Evolutionary conservation across 1,140 invertebrate species (phyloP).

Genomic region (Temnothorax longispinosus): DNA sequence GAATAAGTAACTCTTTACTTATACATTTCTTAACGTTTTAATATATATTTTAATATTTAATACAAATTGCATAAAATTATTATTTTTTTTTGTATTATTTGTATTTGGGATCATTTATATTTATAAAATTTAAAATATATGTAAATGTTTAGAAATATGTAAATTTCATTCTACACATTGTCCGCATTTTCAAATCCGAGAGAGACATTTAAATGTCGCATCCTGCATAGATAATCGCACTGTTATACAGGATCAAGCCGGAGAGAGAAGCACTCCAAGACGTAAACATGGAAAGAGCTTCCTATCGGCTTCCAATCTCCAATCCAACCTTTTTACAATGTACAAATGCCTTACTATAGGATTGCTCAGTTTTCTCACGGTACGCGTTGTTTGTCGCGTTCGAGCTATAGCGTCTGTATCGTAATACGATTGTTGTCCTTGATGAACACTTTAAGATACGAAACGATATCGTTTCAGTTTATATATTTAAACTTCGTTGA

Average conservation of each 20-base stretch:
- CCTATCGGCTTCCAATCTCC: constrained; percentile 12
- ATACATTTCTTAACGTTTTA: not conserved
- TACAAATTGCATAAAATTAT: not conserved
- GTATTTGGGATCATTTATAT: not conserved
- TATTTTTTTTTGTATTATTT: not conserved
- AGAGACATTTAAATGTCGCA: not conserved
- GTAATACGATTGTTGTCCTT: constrained; percentile 14
- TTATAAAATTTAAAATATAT: not conserved
- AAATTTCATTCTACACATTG: not conserved
- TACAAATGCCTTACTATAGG: constrained; percentile 1
- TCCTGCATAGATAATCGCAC: constrained; percentile 3
- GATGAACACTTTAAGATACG: not conserved
- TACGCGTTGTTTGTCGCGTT: not conserved
- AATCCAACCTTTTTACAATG: constrained; percentile 3
- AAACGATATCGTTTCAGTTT: not conserved
- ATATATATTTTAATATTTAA: not conserved
- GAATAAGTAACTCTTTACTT: not conserved
- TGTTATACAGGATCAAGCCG: constrained; percentile 5
- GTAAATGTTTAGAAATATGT: not conserved
- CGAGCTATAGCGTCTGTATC: not conserved
- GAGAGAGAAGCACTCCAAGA: not conserved
- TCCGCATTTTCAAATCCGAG: not conserved
- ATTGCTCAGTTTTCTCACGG: constrained; percentile 6
- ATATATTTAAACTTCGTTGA: not conserved
- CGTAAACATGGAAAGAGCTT: constrained; percentile 17